A percentile compares a stretch with the other conserved stretches of the same genome.
phyloP scores from a whole-genome alignment of 2,113 vertebrate genomes.

The Cynoglossus semilaevis region DNA sequence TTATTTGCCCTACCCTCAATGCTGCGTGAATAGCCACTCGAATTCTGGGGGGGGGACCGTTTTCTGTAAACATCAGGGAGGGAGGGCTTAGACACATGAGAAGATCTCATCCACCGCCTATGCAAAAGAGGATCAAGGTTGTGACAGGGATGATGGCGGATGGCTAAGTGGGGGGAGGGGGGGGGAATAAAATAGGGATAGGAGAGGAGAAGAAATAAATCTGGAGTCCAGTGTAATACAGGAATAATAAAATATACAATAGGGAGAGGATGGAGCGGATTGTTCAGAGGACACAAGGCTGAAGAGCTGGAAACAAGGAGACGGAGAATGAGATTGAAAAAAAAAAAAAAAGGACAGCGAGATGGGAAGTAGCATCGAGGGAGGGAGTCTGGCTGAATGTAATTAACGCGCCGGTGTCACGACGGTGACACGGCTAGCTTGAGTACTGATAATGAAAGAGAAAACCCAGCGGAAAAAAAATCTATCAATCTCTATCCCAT shows the following conservation, averaged over 20 bases:
- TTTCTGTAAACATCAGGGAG: slow-evolving; percentile 34
- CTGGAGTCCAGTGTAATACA: not conserved
- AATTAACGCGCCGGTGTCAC: slow-evolving; percentile 55
- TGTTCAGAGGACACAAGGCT: not conserved
- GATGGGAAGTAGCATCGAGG: slow-evolving; percentile 32
- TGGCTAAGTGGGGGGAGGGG: slow-evolving; percentile 1
- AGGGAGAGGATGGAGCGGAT: not conserved
- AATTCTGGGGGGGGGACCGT: not conserved
- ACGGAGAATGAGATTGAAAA: slow-evolving; percentile 17
- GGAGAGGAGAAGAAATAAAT: not conserved
- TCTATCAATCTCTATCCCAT: too few species aligned
- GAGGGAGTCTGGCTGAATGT: slow-evolving; percentile 41
- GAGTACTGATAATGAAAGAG: slow-evolving; percentile 40
- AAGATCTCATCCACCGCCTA: slow-evolving; percentile 31
- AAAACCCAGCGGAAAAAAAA: slow-evolving; percentile 33
- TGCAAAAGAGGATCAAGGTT: slow-evolving; percentile 51
- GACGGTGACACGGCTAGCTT: slow-evolving; percentile 39
- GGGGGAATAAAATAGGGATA: not conserved
- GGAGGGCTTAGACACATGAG: slow-evolving; percentile 30
- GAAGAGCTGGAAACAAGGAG: not conserved
- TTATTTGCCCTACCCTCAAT: slow-evolving; percentile 26
- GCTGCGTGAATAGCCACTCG: not conserved
- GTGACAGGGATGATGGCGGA: slow-evolving; percentile 31
- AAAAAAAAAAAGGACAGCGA: slow-evolving; percentile 1
- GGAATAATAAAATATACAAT: not conserved